These are phyloP conservation scores for Neoaliturus tenellus DNA, from an alignment of 2,888 invertebrate species.

Conservation along the genomic window DNA sequence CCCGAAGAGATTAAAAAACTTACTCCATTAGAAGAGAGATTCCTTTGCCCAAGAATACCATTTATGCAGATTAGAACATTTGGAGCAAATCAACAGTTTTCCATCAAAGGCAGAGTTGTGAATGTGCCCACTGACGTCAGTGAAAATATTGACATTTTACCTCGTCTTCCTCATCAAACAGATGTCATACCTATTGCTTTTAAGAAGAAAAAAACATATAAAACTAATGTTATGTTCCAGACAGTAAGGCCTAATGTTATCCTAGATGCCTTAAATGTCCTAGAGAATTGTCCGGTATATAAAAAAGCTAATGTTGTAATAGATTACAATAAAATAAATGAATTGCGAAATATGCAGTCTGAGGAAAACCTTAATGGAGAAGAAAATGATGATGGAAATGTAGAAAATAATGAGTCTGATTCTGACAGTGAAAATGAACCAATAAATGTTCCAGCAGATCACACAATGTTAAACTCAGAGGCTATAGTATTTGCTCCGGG, in stretches of 20 bases:
- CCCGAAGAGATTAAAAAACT: constrained; percentile 28
- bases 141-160: constrained; percentile 32
- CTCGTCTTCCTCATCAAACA: constrained; percentile 20
- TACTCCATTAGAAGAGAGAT: constrained; percentile 53
- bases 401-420: constrained; percentile 56
- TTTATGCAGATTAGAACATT: constrained; percentile 53
- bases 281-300: constrained; percentile 7
- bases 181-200: constrained; percentile 21
- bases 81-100: constrained; percentile 5
- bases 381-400: neutral
- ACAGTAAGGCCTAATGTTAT: constrained; percentile 42
- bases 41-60: constrained; percentile 54
- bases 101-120: constrained; percentile 42
- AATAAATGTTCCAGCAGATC: constrained; percentile 14
- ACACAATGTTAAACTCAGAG: constrained; percentile 7
- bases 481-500: constrained; percentile 57
- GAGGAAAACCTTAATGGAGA: neutral
- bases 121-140: constrained; percentile 50
- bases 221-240: neutral
- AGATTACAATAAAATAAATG: neutral
- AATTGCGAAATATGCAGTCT: neutral
- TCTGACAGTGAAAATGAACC: constrained; percentile 45
- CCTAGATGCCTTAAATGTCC: constrained; percentile 29
- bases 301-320: neutral
- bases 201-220: constrained; percentile 6